Base-by-base conservation (phyloP, 2,797 vertebrate genomes). In the Spinus olivaceus region DNA sequence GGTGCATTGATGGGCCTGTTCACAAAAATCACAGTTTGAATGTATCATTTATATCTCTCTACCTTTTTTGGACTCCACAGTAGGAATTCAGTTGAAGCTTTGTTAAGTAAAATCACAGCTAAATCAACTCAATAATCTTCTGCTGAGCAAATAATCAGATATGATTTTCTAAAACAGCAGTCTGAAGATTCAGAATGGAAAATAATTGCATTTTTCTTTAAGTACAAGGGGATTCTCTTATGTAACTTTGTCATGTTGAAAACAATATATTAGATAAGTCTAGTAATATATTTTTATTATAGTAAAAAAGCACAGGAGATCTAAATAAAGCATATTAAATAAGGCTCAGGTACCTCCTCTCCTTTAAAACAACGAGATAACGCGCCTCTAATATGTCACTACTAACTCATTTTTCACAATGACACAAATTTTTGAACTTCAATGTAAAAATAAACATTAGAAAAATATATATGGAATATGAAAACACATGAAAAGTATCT, bases 1-100 rank as follows among this genome's bases (percentile, higher is more conserved):
- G 99, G 99, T 99, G 99, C 99, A 99, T 99, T 96, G 99, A 99
- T 98, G 99, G 99, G 98, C 99, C 99, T 99, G 99, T 98, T 99
- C 99, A 98, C 98, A 98, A 98, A 99, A 99, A 99, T 98, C 98
- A 98, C 98, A 99, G 98, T 98, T 97, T 99, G 98, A 99, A 98
- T 98, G 98, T 98, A 98, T 98, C 98, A 99, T 99, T 99, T 99
- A 98, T 98, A 98, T 98, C 97, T 97, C 98, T 97, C 98, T 98
- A 98, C 97, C 98, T 98, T 98, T 98, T 98, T 98, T 97, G 98
- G 98, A 98, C 98, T 98, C 98, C 99, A 97, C 99, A 98, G 98
- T 98, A 97, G 98, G 98, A 98, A 98, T 98, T 98, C 98, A 98
- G 98, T 97, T 98, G 98, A 98, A 98, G 99, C 98, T 99, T 99